Conservation (phyloP, 2,888 invertebrate genomes). For the Nudaria mundana region DNA sequence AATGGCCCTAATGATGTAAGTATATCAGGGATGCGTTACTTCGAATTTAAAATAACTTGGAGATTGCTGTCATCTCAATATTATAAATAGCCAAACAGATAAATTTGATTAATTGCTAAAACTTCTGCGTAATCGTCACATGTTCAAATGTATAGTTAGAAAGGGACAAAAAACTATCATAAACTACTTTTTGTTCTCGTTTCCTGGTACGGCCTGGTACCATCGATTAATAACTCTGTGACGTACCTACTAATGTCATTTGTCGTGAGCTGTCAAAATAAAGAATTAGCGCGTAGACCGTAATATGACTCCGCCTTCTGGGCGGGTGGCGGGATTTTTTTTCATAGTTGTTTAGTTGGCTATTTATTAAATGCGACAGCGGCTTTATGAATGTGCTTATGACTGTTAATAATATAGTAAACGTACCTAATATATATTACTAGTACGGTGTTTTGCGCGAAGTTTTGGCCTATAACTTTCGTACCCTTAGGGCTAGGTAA, state of each 20-base stretch:
- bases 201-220: slow-evolving; percentile 63
- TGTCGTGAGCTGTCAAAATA: slow-evolving; percentile 77
- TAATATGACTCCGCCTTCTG: slow-evolving; percentile 66
- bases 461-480: no score
- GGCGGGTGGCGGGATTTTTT: slow-evolving; percentile 43
- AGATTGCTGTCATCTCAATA: slow-evolving; percentile 13
- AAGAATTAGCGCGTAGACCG: slow-evolving; percentile 55
- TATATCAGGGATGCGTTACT: slow-evolving; percentile 42
- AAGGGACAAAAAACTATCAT: slow-evolving; percentile 47
- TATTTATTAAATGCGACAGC: slow-evolving; percentile 10
- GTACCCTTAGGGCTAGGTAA: no score
- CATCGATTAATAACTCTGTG: slow-evolving; percentile 51
- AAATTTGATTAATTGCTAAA: slow-evolving; percentile 28
- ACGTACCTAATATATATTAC: no score
- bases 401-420: no score
- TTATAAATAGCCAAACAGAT: slow-evolving; percentile 5
- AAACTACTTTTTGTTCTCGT: slow-evolving; percentile 39
- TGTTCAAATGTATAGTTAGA: slow-evolving; percentile 48
- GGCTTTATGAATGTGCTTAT: neutral
- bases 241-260: slow-evolving; percentile 63
- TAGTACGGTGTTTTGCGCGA: no score
- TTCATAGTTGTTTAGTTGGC: slow-evolving; percentile 7
- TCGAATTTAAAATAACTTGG: slow-evolving; percentile 12
- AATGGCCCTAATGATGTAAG: slow-evolving; percentile 36
- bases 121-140: slow-evolving; percentile 41